These are phyloP conservation scores for Platichthys flesus DNA, from an alignment of 2,113 vertebrate genomes.

Conservation along the genomic window DNA sequence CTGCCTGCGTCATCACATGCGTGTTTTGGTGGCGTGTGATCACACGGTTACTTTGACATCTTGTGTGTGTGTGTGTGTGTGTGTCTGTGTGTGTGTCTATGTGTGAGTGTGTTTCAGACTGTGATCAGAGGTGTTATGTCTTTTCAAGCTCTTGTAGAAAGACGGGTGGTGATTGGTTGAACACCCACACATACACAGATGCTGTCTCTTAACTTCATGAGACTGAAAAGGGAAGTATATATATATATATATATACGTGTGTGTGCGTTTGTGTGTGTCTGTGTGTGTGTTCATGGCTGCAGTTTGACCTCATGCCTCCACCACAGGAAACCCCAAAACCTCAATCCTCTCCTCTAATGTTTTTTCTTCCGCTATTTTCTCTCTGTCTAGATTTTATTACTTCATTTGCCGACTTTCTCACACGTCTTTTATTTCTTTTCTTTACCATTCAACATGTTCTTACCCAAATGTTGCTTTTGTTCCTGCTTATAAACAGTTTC, in stretches of 20 bases:
- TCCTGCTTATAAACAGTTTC: too few species aligned
- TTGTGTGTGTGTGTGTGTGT: neutral
- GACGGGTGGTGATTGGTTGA: slow-evolving; percentile 3
- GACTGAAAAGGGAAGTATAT: neutral
- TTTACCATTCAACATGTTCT: too few species aligned
- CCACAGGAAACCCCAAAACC: slow-evolving; percentile 59
- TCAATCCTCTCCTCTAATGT: slow-evolving; percentile 11
- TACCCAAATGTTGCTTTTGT: too few species aligned
- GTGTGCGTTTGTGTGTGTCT: neutral
- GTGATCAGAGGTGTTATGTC: slow-evolving; percentile 23
- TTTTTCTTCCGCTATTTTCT: slow-evolving; percentile 1
- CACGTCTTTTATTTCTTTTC: too few species aligned
- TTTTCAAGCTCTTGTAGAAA: slow-evolving; percentile 10
- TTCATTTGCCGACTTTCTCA: neutral
- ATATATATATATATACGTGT: neutral
- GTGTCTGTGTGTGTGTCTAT: neutral
- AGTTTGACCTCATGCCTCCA: slow-evolving; percentile 30
- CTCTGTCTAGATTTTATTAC: neutral
- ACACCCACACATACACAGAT: neutral
- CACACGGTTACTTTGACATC: neutral
- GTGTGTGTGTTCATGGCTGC: slow-evolving; percentile 17
- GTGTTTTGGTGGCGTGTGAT: neutral
- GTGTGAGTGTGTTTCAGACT: neutral
- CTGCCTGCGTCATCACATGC: neutral
- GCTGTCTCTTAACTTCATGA: neutral